Conservation (phyloP, 2,888 invertebrate species). For the Sarcophaga variegata region DNA sequence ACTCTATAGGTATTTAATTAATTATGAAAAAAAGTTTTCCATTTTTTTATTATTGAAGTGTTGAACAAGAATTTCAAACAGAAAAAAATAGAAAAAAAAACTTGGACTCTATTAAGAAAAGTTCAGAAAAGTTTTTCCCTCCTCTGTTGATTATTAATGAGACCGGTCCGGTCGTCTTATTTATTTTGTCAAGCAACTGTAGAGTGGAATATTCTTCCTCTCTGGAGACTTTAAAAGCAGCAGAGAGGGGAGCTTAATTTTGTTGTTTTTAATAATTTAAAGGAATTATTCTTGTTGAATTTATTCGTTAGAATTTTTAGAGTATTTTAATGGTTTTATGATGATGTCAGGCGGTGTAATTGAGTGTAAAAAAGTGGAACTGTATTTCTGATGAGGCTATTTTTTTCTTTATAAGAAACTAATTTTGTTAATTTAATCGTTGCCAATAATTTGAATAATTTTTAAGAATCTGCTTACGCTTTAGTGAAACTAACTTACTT, state of each 20-base stretch:
- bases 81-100: constrained; percentile 17
- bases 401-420: too few species aligned
- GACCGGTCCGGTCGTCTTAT: neutral
- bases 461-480: too few species aligned
- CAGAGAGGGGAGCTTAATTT: neutral
- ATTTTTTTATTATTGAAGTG: neutral
- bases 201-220: neutral
- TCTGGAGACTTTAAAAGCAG: neutral
- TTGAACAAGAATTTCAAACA: neutral
- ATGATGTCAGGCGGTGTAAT: too few species aligned
- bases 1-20: constrained; percentile 60
- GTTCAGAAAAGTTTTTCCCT: constrained; percentile 5
- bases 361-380: too few species aligned
- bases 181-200: neutral
- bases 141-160: neutral
- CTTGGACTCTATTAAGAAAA: neutral
- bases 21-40: constrained; percentile 43
- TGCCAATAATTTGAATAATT: too few species aligned
- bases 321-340: too few species aligned
- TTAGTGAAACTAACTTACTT: too few species aligned
- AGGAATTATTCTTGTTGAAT: neutral
- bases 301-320: too few species aligned
- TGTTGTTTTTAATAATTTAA: neutral
- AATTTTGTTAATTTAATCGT: too few species aligned
- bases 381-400: too few species aligned